phyloP scores from a whole-genome alignment of 2,888 invertebrate species.

The Cantharis nigra region DNA sequence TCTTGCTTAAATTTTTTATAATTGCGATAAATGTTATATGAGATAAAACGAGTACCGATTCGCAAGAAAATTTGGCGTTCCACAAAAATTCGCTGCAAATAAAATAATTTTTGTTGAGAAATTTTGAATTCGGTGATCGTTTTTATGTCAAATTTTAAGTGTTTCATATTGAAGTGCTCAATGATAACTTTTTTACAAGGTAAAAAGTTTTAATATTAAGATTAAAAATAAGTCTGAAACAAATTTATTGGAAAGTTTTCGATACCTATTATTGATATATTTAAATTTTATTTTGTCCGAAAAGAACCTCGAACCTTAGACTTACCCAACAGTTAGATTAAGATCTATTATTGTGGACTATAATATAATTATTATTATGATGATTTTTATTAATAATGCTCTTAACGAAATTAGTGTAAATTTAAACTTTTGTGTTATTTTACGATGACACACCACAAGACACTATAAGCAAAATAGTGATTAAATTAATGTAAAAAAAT shows the following conservation, averaged over 20 bases:
- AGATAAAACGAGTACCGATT: not conserved
- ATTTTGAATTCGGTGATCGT: not conserved
- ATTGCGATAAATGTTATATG: not conserved
- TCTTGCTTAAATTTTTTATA: not conserved
- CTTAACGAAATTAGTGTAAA: not conserved
- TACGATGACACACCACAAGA: not conserved
- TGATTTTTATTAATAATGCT: not conserved
- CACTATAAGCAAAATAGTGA: not conserved
- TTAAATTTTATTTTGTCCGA: not conserved
- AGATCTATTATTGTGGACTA: not conserved
- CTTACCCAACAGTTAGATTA: not conserved
- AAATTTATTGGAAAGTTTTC: not conserved
- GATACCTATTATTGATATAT: not conserved
- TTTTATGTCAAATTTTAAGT: not conserved
- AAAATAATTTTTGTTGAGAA: not conserved
- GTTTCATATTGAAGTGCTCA: not conserved
- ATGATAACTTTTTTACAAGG: not conserved
- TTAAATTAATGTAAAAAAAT: constrained; percentile 5
- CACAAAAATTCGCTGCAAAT: not conserved
- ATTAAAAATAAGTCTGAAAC: not conserved
- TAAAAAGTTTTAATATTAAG: not conserved
- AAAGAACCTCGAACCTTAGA: not conserved
- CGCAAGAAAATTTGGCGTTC: not conserved
- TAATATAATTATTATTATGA: not conserved
- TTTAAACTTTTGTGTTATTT: not conserved